phyloP scores from a whole-genome alignment of 2,888 invertebrate species.

The Gymnosoma rotundatum region DNA sequence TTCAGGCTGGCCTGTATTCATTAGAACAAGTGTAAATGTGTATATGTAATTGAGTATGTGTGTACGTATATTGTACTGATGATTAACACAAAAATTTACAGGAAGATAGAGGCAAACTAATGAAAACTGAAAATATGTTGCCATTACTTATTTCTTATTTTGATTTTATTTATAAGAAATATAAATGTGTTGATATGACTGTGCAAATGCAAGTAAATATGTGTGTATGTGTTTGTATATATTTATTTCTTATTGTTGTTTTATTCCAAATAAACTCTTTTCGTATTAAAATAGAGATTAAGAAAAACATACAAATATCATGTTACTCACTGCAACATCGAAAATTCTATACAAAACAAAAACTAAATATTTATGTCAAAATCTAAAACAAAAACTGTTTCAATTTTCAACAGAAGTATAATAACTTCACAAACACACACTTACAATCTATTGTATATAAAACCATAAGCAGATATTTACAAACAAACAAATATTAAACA shows the following conservation, averaged over 20 bases:
- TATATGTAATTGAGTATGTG: background rate
- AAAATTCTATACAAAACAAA: conserved; percentile 2
- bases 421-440: conserved; percentile 1
- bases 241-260: conserved; percentile 27
- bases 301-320: conserved; percentile 23
- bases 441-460: conserved; percentile 2
- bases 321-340: background rate
- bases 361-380: conserved; percentile 36
- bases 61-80: conserved; percentile 18
- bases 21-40: conserved; percentile 13
- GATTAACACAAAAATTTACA: conserved; percentile 12
- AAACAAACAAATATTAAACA: conserved; percentile 4
- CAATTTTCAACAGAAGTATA: background rate
- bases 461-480: conserved; percentile 1
- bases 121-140: conserved; percentile 63
- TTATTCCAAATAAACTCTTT: background rate
- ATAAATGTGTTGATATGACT: background rate
- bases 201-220: background rate
- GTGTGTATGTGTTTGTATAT: background rate
- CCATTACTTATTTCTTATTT: conserved; percentile 38
- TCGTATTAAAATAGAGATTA: conserved; percentile 18
- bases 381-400: conserved; percentile 34
- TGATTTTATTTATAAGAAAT: conserved; percentile 12
- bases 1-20: background rate
- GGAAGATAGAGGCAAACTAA: conserved; percentile 23